Conservation (phyloP, 2,888 invertebrate genomes). For the Cephus rjabovi region DNA sequence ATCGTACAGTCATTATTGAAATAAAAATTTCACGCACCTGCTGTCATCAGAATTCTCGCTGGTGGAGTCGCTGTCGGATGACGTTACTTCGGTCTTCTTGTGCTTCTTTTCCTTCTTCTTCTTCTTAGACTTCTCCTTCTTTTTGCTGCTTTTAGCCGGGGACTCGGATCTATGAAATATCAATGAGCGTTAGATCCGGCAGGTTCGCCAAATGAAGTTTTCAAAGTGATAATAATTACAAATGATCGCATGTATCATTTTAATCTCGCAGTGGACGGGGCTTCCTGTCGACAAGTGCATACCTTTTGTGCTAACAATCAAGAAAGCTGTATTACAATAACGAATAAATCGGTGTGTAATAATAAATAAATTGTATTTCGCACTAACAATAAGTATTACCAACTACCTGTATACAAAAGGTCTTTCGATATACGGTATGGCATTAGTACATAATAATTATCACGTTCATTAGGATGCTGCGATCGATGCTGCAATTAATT, state of each 20-base stretch:
- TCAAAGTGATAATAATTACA: conserved; percentile 9
- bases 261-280: conserved; percentile 58
- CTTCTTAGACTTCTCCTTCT: conserved; percentile 62
- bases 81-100: conserved; percentile 57
- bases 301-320: conserved; percentile 61
- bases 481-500: not conserved
- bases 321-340: conserved; percentile 50
- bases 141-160: conserved; percentile 57
- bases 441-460: not conserved
- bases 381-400: not conserved
- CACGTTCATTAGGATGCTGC: not conserved
- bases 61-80: conserved; percentile 58
- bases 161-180: conserved; percentile 62
- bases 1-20: not conserved
- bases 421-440: not conserved
- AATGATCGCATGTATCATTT: conserved; percentile 23
- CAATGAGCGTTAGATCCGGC: not conserved
- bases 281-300: conserved; percentile 62
- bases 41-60: conserved; percentile 61
- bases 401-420: not conserved
- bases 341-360: conserved; percentile 40
- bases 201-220: not conserved
- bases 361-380: conserved; percentile 34
- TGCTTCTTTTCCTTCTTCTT: conserved; percentile 65
- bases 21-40: conserved; percentile 46